Evolutionary conservation across 2,888 invertebrate species (phyloP).

Genomic region (Eurois occulta): DNA sequence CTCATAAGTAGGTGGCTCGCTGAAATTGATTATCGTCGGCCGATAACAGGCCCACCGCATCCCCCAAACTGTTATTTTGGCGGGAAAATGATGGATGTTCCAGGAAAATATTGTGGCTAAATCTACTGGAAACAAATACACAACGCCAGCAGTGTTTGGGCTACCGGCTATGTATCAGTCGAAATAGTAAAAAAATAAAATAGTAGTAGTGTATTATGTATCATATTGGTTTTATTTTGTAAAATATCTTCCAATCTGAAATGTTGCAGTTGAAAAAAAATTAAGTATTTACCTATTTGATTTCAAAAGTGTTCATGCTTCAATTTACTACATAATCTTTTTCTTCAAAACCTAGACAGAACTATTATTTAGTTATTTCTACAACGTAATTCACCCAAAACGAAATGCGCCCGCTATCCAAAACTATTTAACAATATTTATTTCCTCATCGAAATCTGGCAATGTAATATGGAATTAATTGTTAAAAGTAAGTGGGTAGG

Average conservation of each 20-base stretch:
- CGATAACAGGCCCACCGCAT: slow-evolving; percentile 63
- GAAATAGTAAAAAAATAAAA: no score
- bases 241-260: background rate
- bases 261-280: background rate
- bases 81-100: slow-evolving; percentile 78
- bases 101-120: slow-evolving; percentile 76
- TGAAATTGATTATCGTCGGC: slow-evolving; percentile 71
- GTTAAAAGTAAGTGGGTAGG: background rate
- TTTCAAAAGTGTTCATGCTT: background rate
- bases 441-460: background rate
- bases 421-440: background rate
- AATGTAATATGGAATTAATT: background rate
- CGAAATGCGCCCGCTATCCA: no score
- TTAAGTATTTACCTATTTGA: background rate
- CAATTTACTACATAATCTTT: background rate
- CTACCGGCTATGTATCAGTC: background rate
- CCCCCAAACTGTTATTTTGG: slow-evolving; percentile 69
- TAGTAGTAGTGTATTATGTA: no score
- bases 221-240: background rate
- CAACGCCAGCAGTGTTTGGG: slow-evolving; percentile 1
- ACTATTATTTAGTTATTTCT: background rate
- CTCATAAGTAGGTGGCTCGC: slow-evolving; percentile 52
- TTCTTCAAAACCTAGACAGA: background rate
- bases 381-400: background rate
- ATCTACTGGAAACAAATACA: slow-evolving; percentile 73